Evolutionary conservation across 2,888 invertebrate genomes (phyloP), one percentile per base, ranked within the genome.

Genomic region (Drosophila algonquin): DNA sequence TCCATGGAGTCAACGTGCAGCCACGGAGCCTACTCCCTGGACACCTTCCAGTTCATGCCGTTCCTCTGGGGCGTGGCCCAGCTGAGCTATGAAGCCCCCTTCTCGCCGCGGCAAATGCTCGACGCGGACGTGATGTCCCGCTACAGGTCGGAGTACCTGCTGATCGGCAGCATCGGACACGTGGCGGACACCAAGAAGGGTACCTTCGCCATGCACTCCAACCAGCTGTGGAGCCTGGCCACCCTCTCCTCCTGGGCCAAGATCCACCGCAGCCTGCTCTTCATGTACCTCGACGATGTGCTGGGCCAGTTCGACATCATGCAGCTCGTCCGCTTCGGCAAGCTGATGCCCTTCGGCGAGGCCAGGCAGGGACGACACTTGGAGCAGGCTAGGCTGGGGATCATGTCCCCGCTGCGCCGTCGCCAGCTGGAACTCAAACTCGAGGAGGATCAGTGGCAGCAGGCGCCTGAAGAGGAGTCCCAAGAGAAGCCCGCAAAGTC

Each of bases 1-100:
- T 94, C 97, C 79, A 98, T 99, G 97, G 99, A 99, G 92, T 99
- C 99, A 8, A 99, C 99, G 0, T 99, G 99, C 10, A 98, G 98
- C 91, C 98, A 99, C 89, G 99, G 99, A 2, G 99, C 99, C 18
- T 99, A 99, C 97, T 98, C 98, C 87, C 93, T 99, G 60, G 99
- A 99, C 93, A 99, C 99, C 91, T 99, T 96, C 91, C 99, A 99
- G 92, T 99, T 99, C 93, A 94, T 99, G 46, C 98, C 99, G 9
- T 99, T 99, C 89, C 95, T 99, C 90, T 99, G 98, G 98, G 99
- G 99, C 5, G 98, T 98, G 91, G 95, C 99, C 10, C 99, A 99
- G 90, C 94, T 99, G n/a, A 60, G 91, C 95, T 96, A 95, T 72
- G 96, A 97, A 89, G 95, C 95, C 2, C 94, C 95, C 73, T 95